Conservation (phyloP, 2,797 vertebrate genomes). For the Chelon labrosus region DNA sequence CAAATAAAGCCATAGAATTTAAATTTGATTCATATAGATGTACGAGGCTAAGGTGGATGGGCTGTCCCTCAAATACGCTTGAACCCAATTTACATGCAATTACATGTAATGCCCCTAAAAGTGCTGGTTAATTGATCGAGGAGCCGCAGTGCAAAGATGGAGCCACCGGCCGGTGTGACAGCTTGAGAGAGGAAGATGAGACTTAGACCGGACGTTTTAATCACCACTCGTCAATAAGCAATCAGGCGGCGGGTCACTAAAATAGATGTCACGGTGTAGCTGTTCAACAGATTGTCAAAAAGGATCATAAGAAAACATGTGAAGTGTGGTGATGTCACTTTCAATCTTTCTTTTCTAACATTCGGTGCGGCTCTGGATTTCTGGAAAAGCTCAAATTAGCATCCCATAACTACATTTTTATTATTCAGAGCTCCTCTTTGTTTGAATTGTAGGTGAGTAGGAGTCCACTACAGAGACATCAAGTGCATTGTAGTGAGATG, state of each 20-base stretch:
- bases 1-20: conserved; percentile 37
- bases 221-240: conserved; percentile 62
- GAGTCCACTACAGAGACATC: conserved; percentile 33
- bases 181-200: conserved; percentile 21
- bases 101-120: conserved; percentile 57
- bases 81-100: conserved; percentile 63
- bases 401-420: conserved; percentile 30
- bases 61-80: conserved; percentile 53
- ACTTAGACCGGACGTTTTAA: conserved; percentile 58
- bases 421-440: conserved; percentile 25
- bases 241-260: conserved; percentile 19
- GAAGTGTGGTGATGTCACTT: conserved; percentile 14
- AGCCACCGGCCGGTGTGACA: conserved; percentile 26
- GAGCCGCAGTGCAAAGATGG: conserved; percentile 1
- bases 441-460: conserved; percentile 48
- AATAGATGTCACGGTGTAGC: conserved; percentile 16
- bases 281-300: conserved; percentile 53
- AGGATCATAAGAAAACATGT: conserved; percentile 35
- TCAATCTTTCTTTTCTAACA: background rate
- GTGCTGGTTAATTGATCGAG: conserved; percentile 53
- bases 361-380: background rate
- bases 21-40: conserved; percentile 45
- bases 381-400: conserved; percentile 23
- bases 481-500: conserved; percentile 30
- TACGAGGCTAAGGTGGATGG: conserved; percentile 37